These are phyloP conservation scores for Discoglossus pictus DNA, from an alignment of 2,797 vertebrate species.

Conservation along the genomic window DNA sequence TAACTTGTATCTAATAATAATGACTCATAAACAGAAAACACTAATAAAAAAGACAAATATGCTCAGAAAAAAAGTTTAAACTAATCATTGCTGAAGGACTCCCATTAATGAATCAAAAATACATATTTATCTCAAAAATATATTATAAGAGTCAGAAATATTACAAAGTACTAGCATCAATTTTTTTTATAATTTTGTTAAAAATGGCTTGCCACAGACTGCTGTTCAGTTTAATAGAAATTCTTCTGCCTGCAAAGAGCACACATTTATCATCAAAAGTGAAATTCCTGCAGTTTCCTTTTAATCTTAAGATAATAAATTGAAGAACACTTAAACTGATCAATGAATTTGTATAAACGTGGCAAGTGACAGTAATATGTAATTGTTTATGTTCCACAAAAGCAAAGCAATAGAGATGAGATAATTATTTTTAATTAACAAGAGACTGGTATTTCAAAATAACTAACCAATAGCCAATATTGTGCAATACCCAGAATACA, in stretches of 20 bases:
- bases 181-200: conserved; percentile 16
- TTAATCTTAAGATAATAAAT: conserved; percentile 24
- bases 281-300: conserved; percentile 10
- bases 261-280: background rate
- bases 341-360: conserved; percentile 11
- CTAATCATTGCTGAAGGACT: conserved; percentile 10
- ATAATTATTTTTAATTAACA: conserved; percentile 5
- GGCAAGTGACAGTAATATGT: conserved; percentile 3
- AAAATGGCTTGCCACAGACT: conserved; percentile 7
- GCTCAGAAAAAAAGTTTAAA: background rate
- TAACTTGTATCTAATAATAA: conserved; percentile 5
- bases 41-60: conserved; percentile 6
- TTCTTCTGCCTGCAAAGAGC: background rate
- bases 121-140: conserved; percentile 6
- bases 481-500: no score
- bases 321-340: conserved; percentile 20
- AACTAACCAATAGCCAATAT: no score
- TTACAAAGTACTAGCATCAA: background rate
- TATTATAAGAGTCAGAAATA: conserved; percentile 3
- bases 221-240: background rate
- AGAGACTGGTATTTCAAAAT: no score
- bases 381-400: background rate
- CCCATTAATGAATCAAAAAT: conserved; percentile 12
- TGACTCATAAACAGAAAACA: conserved; percentile 1
- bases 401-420: background rate